phyloP scores from a whole-genome alignment of 2,797 vertebrate species.

The Betta splendens region DNA sequence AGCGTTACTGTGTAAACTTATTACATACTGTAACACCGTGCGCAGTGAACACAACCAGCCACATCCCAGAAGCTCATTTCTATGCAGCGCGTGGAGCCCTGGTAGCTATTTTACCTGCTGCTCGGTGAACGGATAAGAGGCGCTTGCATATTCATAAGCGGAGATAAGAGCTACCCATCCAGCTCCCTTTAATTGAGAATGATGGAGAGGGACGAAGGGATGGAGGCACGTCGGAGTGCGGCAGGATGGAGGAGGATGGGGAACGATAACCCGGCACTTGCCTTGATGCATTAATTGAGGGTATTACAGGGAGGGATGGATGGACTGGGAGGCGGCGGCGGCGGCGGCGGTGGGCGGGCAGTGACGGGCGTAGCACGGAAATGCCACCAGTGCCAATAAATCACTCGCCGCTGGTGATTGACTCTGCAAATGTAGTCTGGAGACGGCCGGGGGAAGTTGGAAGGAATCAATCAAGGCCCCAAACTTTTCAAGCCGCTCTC shows the following conservation, averaged over 20 bases:
- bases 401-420: slow-evolving; percentile 66
- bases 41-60: slow-evolving; percentile 15
- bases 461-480: slow-evolving; percentile 64
- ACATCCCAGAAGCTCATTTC: slow-evolving; percentile 40
- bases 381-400: slow-evolving; percentile 76
- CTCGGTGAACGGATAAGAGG: slow-evolving; percentile 64
- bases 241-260: slow-evolving; percentile 53
- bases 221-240: slow-evolving; percentile 61
- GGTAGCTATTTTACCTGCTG: slow-evolving; percentile 65
- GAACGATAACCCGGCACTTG: slow-evolving; percentile 74
- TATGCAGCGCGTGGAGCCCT: slow-evolving; percentile 44
- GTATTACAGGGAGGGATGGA: slow-evolving; percentile 74
- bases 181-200: slow-evolving; percentile 81
- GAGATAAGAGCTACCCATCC: slow-evolving; percentile 80
- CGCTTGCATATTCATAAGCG: slow-evolving; percentile 80
- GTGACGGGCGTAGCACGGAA: slow-evolving; percentile 59
- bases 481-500: slow-evolving; percentile 60
- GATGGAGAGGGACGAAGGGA: slow-evolving; percentile 74
- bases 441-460: slow-evolving; percentile 55
- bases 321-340: slow-evolving; percentile 51
- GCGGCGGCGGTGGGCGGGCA: slow-evolving; percentile 15
- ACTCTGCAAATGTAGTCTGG: slow-evolving; percentile 72
- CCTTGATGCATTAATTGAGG: slow-evolving; percentile 80
- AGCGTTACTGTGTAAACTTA: not conserved
- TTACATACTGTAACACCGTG: not conserved